Base-by-base conservation (phyloP, 2,113 vertebrate genomes). In the Dissostichus mawsoni region DNA sequence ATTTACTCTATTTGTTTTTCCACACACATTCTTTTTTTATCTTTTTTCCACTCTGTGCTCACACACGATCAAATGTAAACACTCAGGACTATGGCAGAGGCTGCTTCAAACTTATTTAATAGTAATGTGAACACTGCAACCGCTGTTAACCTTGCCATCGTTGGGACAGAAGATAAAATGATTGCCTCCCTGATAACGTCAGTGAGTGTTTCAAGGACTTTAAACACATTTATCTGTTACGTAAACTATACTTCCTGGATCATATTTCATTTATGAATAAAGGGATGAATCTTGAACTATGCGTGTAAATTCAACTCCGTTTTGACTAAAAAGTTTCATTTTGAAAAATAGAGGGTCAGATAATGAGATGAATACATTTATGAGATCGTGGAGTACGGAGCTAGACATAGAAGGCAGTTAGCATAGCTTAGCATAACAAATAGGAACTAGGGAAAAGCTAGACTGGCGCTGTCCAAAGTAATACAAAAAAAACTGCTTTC, bases 21-120 rank as follows among this genome's bases (percentile, higher is more conserved):
- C n/a, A 14, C 12, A 25, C 61, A 52, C 63, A 59, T 76, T 78
- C 56, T 70, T 74, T 64, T 52, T 59, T 48, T 71, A 48, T 74
- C 36, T 48, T 4, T 58, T 71, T 76, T 2, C 6, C 17, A 53
- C 23, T 14, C 20, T 52, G 25, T 14, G 9, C 47, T 55, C 62
- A 8, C 57, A 63, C 55, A 58, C 50, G 64, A 5, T 0, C 29
- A 63, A 47, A 67, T 17, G 1, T 13, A 41, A 69, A 71, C n/a
- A 71, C 33, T 61, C 29, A 14, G 33, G 5, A 41, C 44, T 69
- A 18, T 3, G 16, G n/a, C 36, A 11, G 2, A 33, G 11, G 69
- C 6, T 2, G 50, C 5, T 55, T 50, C 8, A 64, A 63, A 75
- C 11, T 5, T 45, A 53, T 67, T 33, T 72, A 63, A 18, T 8